These are phyloP conservation scores for Neodiprion lecontei DNA, from an alignment of 1,140 invertebrate genomes.

Conservation along the genomic window DNA sequence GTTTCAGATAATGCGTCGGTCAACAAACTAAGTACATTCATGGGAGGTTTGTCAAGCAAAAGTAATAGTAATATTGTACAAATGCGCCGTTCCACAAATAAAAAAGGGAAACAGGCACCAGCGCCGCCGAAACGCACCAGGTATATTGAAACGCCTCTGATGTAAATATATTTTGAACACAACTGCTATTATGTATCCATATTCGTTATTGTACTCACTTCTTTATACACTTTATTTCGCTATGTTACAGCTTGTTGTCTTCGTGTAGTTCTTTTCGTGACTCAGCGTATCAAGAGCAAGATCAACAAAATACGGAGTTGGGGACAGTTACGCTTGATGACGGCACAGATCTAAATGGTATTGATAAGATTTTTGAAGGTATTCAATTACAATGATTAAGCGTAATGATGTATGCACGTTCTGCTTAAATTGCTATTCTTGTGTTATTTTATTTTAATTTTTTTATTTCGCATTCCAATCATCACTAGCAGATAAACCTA, in stretches of 20 bases:
- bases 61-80: slow-evolving; percentile 75
- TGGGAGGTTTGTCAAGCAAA: slow-evolving; percentile 63
- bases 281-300: slow-evolving; percentile 65
- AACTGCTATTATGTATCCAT: neutral
- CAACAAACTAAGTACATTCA: slow-evolving; percentile 73
- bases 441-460: slow-evolving; percentile 30
- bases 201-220: slow-evolving; percentile 23
- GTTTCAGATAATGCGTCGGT: slow-evolving; percentile 63
- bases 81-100: slow-evolving; percentile 84
- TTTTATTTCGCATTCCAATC: slow-evolving; percentile 30
- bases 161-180: slow-evolving; percentile 9
- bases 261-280: slow-evolving; percentile 86
- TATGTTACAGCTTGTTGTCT: slow-evolving; percentile 73
- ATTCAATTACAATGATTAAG: slow-evolving; percentile 53
- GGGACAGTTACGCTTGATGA: slow-evolving; percentile 61
- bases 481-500: slow-evolving; percentile 25
- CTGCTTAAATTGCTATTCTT: slow-evolving; percentile 38
- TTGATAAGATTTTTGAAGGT: slow-evolving; percentile 70
- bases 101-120: slow-evolving; percentile 91
- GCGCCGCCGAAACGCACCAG: slow-evolving; percentile 93
- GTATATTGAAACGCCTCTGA: slow-evolving; percentile 58
- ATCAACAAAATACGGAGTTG: slow-evolving; percentile 55
- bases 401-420: slow-evolving; percentile 48
- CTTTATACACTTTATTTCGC: slow-evolving; percentile 28
- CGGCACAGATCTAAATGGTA: slow-evolving; percentile 74